Evolutionary conservation across 1,140 invertebrate genomes (phyloP).

Genomic region (Drosophila lacteicornis): DNA sequence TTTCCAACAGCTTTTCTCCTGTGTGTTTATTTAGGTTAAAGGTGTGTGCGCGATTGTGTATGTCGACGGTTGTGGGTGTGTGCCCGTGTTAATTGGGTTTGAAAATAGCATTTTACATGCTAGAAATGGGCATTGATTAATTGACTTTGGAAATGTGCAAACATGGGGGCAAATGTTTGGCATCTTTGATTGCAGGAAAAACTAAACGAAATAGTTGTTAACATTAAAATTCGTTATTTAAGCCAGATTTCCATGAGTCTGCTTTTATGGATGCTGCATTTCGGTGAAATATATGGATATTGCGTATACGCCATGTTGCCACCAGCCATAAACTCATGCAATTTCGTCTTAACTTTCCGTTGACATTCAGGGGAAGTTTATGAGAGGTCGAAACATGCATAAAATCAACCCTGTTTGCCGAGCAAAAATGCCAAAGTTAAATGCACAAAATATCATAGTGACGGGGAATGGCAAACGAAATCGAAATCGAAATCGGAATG

Average conservation of each 20-base stretch:
- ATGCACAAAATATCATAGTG: constrained; percentile 36
- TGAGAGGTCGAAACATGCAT: constrained; percentile 16
- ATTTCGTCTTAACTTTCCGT: background rate
- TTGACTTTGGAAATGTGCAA: constrained; percentile 21
- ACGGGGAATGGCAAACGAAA: constrained; percentile 51
- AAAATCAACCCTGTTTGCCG: constrained; percentile 7
- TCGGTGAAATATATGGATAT: background rate
- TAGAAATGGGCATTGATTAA: constrained; percentile 31
- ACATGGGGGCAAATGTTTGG: background rate
- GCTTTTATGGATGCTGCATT: background rate
- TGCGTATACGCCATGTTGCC: constrained; percentile 21
- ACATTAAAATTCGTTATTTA: background rate
- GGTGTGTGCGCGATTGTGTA: constrained; percentile 6
- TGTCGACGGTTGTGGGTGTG: constrained; percentile 25
- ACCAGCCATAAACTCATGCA: constrained; percentile 1
- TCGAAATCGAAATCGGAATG: constrained; percentile 48
- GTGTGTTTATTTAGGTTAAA: constrained; percentile 24
- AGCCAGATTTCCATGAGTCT: background rate
- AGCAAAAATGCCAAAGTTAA: constrained; percentile 70
- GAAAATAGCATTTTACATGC: constrained; percentile 34
- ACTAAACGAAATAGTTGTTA: background rate
- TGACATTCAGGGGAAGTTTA: constrained; percentile 17
- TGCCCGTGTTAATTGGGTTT: constrained; percentile 37
- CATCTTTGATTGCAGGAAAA: background rate
- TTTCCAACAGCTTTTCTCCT: constrained; percentile 34